Percentiles rank a stretch among this genome's conserved stretches.
Conservation (phyloP, 2,888 invertebrate genomes). For the Sphaeridia pumilis region DNA sequence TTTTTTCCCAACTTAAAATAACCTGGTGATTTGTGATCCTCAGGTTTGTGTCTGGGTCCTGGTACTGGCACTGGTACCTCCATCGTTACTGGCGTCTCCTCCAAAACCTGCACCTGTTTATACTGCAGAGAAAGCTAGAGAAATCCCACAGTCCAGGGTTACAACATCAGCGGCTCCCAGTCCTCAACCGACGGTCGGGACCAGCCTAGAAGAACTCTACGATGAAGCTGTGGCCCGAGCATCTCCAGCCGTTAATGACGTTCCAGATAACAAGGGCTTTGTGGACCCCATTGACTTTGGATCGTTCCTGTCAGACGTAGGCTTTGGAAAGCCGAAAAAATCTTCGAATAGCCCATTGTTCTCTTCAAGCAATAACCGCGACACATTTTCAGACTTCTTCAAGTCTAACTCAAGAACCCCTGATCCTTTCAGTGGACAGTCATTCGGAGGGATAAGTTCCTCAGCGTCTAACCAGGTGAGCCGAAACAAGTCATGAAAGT, state of each 20-base stretch:
- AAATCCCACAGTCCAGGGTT: not conserved
- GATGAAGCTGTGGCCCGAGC: conserved; percentile 6
- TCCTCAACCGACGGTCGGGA: conserved; percentile 6
- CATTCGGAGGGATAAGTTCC: conserved; percentile 23
- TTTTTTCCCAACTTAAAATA: too few relatives aligned
- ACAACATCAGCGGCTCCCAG: not conserved
- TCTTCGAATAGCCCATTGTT: conserved; percentile 36
- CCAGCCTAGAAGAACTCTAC: conserved; percentile 5
- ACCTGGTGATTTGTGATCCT: too few relatives aligned
- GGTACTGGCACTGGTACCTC: not conserved
- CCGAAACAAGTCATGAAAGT: not conserved
- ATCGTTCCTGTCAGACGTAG: conserved; percentile 44
- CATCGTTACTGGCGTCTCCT: not conserved
- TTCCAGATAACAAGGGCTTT: conserved; percentile 39
- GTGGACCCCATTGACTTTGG: conserved; percentile 48
- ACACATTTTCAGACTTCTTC: conserved; percentile 31
- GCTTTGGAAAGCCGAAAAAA: conserved; percentile 36
- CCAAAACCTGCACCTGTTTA: conserved; percentile 5
- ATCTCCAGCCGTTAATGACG: conserved; percentile 5
- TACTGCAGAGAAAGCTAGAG: conserved; percentile 17
- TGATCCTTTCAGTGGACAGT: conserved; percentile 30
- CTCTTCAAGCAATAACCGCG: conserved; percentile 25
- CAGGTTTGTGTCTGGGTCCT: too few relatives aligned
- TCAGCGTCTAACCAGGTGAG: conserved; percentile 28
- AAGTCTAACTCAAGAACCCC: conserved; percentile 24